Base-by-base conservation (phyloP, 2,888 invertebrate species). In the Podabrus alpinus region DNA sequence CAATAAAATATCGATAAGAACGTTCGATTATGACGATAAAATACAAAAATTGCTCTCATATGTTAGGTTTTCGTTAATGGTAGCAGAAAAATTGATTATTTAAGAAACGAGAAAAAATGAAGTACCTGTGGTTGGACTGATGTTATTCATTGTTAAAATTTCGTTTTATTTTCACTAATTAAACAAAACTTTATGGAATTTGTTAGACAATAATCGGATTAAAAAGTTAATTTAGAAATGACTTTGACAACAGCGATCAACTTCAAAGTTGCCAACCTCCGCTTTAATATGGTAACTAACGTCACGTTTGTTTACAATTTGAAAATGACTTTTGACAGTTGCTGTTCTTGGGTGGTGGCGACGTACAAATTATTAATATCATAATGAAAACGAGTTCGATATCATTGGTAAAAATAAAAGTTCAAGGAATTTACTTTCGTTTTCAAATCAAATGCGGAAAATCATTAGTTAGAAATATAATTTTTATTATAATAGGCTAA, bases 51-150 rank as follows among this genome's bases (percentile, higher is more conserved):
- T 13, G 16, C 10, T 59, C 16, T 59, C 69, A 17, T 59, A 60
- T 19, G 15, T 17, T 61, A 61, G 11, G 9, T n/a, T 15, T 60
- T 10, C 59, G 16, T 16, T 11, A 66, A 25, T 64, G 11, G 15
- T 19, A 17, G 25, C 16, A 29, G 15, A 13, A 15, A 15, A 59
- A 19, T 19, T 59, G 5, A 70, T 69, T 70, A 75, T 59, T 66
- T 45, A 62, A 15, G 62, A 68, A 21, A 66, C 69, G 25, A 74
- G n/a, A 68, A 59, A 62, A 66, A 15, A 16, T 15, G 29, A 73
- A 79, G 81, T 84, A 86, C 86, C 86, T 82, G 84, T 82, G 70
- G 82, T 81, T 62, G 86, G 86, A 73, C 85, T 86, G 67, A 84
- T 82, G 79, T 81, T 86, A 79, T 84, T 85, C 85, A 85, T 86